Conservation (phyloP, 2,797 vertebrate genomes). For the Fistularia tabacaria region DNA sequence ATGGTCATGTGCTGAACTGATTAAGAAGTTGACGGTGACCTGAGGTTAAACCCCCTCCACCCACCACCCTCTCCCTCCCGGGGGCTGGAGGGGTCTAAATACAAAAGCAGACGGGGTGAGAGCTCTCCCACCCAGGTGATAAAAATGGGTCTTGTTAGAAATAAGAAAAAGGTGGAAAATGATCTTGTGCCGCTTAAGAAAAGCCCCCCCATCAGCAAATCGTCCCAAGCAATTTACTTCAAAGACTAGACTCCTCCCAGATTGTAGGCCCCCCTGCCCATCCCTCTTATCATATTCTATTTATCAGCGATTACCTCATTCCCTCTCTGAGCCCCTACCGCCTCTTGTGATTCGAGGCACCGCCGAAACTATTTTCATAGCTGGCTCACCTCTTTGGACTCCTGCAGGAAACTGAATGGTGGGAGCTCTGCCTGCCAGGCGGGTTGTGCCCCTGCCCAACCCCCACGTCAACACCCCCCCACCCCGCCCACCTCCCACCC, state of each 20-base stretch:
- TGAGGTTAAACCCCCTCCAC: slow-evolving; percentile 64
- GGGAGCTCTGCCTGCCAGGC: slow-evolving; percentile 62
- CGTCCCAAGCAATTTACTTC: not conserved
- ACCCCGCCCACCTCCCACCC: not conserved
- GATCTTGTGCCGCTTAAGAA: slow-evolving; percentile 31
- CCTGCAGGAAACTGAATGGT: slow-evolving; percentile 51
- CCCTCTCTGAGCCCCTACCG: slow-evolving; percentile 7
- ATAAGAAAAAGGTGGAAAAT: slow-evolving; percentile 20
- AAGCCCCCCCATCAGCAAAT: not conserved
- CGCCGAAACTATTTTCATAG: slow-evolving; percentile 62
- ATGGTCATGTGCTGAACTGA: slow-evolving; percentile 73
- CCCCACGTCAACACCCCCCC: not conserved
- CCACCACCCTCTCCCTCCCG: too few species aligned
- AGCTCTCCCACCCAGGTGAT: slow-evolving; percentile 22
- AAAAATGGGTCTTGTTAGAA: slow-evolving; percentile 49
- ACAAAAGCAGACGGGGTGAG: slow-evolving; percentile 40
- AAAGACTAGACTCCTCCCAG: too few species aligned
- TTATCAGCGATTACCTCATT: slow-evolving; percentile 46
- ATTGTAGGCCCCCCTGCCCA: too few species aligned
- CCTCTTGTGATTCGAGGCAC: slow-evolving; percentile 41
- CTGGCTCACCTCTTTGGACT: slow-evolving; percentile 60
- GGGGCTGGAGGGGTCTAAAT: slow-evolving; percentile 3
- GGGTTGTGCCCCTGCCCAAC: slow-evolving; percentile 35
- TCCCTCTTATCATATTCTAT: slow-evolving; percentile 59
- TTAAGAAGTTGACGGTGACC: slow-evolving; percentile 71